Conservation (phyloP, 2,113 vertebrate species). For the Paramisgurnus dabryanus region DNA sequence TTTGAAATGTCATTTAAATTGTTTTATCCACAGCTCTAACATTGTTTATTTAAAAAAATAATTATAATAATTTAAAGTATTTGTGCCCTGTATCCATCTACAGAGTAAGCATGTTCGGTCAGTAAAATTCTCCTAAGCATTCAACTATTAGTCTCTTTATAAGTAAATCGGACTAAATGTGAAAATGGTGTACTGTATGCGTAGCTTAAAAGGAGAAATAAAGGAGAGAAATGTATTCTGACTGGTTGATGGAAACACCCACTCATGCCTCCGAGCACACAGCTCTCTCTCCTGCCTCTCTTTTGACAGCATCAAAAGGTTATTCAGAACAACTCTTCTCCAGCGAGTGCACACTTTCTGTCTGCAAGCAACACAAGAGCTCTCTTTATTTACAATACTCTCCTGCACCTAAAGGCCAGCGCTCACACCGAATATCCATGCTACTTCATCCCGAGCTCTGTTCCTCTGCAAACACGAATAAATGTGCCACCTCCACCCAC, state of each 20-base stretch:
- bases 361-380: slow-evolving; percentile 52
- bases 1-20: no score
- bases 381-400: slow-evolving; percentile 50
- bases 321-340: slow-evolving; percentile 51
- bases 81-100: no score
- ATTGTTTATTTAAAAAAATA: no score
- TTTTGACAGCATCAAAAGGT: slow-evolving; percentile 59
- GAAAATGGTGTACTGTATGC: background rate
- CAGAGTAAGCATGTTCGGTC: slow-evolving; percentile 15
- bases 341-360: slow-evolving; percentile 57
- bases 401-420: slow-evolving; percentile 55
- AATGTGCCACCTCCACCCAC: slow-evolving; percentile 31
- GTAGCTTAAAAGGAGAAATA: slow-evolving; percentile 43
- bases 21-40: no score
- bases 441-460: slow-evolving; percentile 36
- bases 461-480: background rate
- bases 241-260: slow-evolving; percentile 44
- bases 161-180: slow-evolving; percentile 51
- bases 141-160: slow-evolving; percentile 58
- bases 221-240: slow-evolving; percentile 48
- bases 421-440: slow-evolving; percentile 59
- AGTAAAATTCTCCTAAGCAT: slow-evolving; percentile 61
- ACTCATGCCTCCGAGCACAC: slow-evolving; percentile 52
- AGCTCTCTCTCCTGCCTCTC: slow-evolving; percentile 51
- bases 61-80: no score